These are phyloP conservation scores for Drosophila mettleri DNA, from an alignment of 2,888 invertebrate species.

Conservation along the genomic window DNA sequence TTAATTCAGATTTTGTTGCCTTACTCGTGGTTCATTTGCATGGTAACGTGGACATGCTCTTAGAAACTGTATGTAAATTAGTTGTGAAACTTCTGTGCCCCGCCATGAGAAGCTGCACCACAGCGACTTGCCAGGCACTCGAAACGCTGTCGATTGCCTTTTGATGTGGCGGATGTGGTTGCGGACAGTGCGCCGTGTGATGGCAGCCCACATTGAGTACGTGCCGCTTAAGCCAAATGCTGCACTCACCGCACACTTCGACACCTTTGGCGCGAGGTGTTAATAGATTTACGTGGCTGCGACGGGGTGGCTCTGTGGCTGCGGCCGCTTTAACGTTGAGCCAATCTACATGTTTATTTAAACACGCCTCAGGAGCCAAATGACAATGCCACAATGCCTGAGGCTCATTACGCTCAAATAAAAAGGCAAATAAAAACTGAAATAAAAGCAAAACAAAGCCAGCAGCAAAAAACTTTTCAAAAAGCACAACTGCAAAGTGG, in stretches of 20 bases:
- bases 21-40: slow-evolving; percentile 55
- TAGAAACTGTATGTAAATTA: slow-evolving; percentile 66
- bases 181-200: slow-evolving; percentile 20
- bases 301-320: slow-evolving; percentile 10
- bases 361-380: slow-evolving; percentile 46
- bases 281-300: slow-evolving; percentile 78
- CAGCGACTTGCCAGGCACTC: slow-evolving; percentile 33
- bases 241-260: slow-evolving; percentile 69
- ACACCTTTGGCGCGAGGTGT: slow-evolving; percentile 73
- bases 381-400: slow-evolving; percentile 47
- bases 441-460: slow-evolving; percentile 13
- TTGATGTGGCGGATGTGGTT: slow-evolving; percentile 67
- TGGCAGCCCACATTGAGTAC: slow-evolving; percentile 51
- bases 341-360: slow-evolving; percentile 50
- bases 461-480: slow-evolving; percentile 36
- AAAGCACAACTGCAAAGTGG: slow-evolving; percentile 66
- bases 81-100: slow-evolving; percentile 55
- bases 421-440: slow-evolving; percentile 41
- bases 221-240: slow-evolving; percentile 68
- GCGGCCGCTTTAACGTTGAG: slow-evolving; percentile 38
- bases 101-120: slow-evolving; percentile 12
- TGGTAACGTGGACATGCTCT: slow-evolving; percentile 56
- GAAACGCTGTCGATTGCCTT: slow-evolving; percentile 67
- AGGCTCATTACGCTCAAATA: slow-evolving; percentile 57
- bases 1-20: slow-evolving; percentile 14